Conservation (phyloP, 2,113 vertebrate species). For the Tupaia tana region DNA sequence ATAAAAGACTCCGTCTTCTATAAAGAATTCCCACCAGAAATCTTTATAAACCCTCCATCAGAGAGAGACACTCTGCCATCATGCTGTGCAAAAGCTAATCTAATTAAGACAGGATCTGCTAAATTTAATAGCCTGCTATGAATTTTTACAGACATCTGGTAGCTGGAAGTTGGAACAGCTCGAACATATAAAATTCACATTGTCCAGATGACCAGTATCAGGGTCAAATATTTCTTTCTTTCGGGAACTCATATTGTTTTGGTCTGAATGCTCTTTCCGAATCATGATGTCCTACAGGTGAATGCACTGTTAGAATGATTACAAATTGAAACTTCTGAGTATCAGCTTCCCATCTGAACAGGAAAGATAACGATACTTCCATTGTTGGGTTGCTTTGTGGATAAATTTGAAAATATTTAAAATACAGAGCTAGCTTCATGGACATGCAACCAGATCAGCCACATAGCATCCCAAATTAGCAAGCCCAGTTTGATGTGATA, state of each 20-base stretch:
- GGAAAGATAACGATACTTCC: neutral
- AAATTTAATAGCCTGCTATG: constrained; percentile 91
- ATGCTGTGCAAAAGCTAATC: constrained; percentile 89
- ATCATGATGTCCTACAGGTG: neutral
- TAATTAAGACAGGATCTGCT: constrained; percentile 90
- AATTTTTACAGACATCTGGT: constrained; percentile 90
- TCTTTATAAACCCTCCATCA: constrained; percentile 87
- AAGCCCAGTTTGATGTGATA: neutral
- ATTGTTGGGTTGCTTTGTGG: neutral
- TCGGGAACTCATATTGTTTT: constrained; percentile 68
- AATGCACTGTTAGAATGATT: neutral
- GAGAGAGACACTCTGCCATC: constrained; percentile 85
- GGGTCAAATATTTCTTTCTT: constrained; percentile 74
- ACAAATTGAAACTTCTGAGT: neutral
- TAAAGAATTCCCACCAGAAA: constrained; percentile 90
- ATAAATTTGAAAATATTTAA: neutral
- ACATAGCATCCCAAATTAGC: neutral
- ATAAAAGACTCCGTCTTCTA: constrained; percentile 86
- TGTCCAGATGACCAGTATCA: constrained; percentile 85
- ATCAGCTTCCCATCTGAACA: neutral
- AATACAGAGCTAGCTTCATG: accelerated
- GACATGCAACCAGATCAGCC: accelerated
- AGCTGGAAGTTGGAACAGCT: constrained; percentile 85
- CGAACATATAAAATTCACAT: constrained; percentile 84
- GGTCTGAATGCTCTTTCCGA: neutral